A percentile compares a stretch with the other conserved stretches of the same genome.
Evolutionary conservation across 2,797 vertebrate genomes (phyloP).

Genomic region (Sebastes paucispinis): DNA sequence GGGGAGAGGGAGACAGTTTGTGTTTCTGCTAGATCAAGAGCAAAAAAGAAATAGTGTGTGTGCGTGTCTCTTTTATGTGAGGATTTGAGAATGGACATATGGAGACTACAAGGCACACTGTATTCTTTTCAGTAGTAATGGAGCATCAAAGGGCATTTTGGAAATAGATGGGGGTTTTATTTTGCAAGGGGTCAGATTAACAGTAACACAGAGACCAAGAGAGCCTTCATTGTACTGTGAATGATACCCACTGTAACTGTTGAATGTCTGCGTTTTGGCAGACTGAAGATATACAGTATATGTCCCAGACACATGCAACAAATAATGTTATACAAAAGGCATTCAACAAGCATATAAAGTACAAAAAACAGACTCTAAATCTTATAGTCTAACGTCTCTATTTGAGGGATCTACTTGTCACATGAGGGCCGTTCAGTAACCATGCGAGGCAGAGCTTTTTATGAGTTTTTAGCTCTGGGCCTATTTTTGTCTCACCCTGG

Average conservation of each 20-base stretch:
- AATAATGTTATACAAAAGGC: slow-evolving; percentile 11
- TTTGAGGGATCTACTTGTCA: slow-evolving; percentile 44
- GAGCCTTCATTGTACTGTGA: slow-evolving; percentile 40
- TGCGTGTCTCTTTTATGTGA: slow-evolving; percentile 54
- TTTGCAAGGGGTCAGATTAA: slow-evolving; percentile 59
- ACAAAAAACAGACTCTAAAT: slow-evolving; percentile 18
- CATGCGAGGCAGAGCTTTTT: slow-evolving; percentile 23
- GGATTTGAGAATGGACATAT: slow-evolving; percentile 69
- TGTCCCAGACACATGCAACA: slow-evolving; percentile 13
- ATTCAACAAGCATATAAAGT: slow-evolving; percentile 10
- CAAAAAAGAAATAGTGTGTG: slow-evolving; percentile 44
- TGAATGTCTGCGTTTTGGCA: slow-evolving; percentile 33
- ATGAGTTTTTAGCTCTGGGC: slow-evolving; percentile 37
- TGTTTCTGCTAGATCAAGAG: slow-evolving; percentile 64
- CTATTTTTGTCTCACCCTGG: slow-evolving; percentile 37
- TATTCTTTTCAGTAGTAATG: slow-evolving; percentile 62
- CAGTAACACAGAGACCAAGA: slow-evolving; percentile 22
- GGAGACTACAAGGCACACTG: slow-evolving; percentile 55
- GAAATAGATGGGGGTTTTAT: slow-evolving; percentile 57
- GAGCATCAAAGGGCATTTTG: slow-evolving; percentile 58
- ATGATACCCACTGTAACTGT: slow-evolving; percentile 39
- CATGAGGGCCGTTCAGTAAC: slow-evolving; percentile 18
- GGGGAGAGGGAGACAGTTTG: slow-evolving; percentile 42
- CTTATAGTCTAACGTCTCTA: background rate
- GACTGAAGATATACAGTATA: slow-evolving; percentile 11